A percentile compares a stretch with the other conserved stretches of the same genome.
phyloP scores from a whole-genome alignment of 2,888 invertebrate species.

The Melitaea athalia region DNA sequence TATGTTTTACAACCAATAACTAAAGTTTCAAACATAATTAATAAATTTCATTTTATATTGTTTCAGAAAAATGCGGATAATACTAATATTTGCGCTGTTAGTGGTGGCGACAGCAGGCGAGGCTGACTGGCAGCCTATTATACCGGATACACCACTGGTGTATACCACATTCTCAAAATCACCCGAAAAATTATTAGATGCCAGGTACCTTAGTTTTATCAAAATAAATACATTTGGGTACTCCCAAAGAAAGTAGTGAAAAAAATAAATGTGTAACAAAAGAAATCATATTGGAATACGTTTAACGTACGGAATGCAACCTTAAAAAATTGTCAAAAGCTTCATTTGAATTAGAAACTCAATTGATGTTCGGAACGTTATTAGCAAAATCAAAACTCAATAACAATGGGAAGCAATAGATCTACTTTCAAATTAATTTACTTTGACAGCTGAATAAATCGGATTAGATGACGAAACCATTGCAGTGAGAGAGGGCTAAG shows the following conservation, averaged over 20 bases:
- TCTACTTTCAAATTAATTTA: too few relatives aligned
- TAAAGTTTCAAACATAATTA: background rate
- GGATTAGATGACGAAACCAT: too few relatives aligned
- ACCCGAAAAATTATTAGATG: conserved; percentile 57
- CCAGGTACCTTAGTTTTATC: conserved; percentile 48
- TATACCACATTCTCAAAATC: conserved; percentile 57
- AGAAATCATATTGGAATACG: too few relatives aligned
- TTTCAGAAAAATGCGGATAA: conserved; percentile 66
- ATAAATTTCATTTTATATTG: conserved; percentile 36
- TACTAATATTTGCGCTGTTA: conserved; percentile 54
- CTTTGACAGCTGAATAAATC: too few relatives aligned
- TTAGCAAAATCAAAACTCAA: too few relatives aligned
- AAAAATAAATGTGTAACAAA: too few relatives aligned
- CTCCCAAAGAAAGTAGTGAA: too few relatives aligned
- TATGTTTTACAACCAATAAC: too few relatives aligned
- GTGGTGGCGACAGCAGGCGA: conserved; percentile 58
- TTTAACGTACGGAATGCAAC: too few relatives aligned
- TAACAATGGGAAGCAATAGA: too few relatives aligned
- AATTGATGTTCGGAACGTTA: background rate
- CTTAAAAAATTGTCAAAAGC: background rate
- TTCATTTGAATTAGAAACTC: background rate
- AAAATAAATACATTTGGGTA: too few relatives aligned
- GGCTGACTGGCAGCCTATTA: conserved; percentile 79
- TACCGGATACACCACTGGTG: conserved; percentile 60
- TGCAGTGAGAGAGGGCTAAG: too few relatives aligned